These are phyloP conservation scores for Sminthopsis crassicaudata DNA, from an alignment of 2,113 vertebrate genomes.

Conservation along the genomic window DNA sequence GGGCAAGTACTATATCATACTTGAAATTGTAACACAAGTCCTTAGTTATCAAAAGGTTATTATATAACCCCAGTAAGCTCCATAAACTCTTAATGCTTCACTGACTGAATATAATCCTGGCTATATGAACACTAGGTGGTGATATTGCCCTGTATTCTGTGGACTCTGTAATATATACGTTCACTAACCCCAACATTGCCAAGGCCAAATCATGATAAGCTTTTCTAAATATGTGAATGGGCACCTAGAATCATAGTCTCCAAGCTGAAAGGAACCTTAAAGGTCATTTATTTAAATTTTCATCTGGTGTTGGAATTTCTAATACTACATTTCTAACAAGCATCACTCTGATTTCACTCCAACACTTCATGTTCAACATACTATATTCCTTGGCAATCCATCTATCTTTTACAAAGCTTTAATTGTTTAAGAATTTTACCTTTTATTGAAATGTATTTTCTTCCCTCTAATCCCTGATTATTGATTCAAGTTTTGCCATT, in stretches of 20 bases:
- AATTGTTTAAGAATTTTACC: not conserved
- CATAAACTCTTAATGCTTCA: fast-evolving
- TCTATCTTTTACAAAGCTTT: not conserved
- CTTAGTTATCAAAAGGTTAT: not conserved
- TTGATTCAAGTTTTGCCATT: not conserved
- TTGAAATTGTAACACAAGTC: not conserved
- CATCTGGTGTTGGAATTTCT: not conserved
- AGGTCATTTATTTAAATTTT: not conserved
- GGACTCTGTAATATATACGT: fast-evolving
- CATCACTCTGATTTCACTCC: not conserved
- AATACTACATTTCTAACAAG: not conserved
- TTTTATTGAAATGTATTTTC: not conserved
- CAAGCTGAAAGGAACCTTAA: not conserved
- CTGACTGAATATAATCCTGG: not conserved
- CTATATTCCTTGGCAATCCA: not conserved
- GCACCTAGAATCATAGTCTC: not conserved
- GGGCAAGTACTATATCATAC: not conserved
- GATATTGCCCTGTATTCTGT: conserved; percentile 45
- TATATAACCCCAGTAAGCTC: fast-evolving
- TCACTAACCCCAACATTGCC: fast-evolving
- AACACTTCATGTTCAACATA: not conserved
- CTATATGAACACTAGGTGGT: conserved; percentile 57
- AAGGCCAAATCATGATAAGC: not conserved
- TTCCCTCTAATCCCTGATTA: not conserved
- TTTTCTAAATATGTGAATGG: not conserved